A percentile compares a stretch with the other conserved stretches of the same genome.
Evolutionary conservation across 1,140 invertebrate species (phyloP).

Genomic region (Pantala flavescens): DNA sequence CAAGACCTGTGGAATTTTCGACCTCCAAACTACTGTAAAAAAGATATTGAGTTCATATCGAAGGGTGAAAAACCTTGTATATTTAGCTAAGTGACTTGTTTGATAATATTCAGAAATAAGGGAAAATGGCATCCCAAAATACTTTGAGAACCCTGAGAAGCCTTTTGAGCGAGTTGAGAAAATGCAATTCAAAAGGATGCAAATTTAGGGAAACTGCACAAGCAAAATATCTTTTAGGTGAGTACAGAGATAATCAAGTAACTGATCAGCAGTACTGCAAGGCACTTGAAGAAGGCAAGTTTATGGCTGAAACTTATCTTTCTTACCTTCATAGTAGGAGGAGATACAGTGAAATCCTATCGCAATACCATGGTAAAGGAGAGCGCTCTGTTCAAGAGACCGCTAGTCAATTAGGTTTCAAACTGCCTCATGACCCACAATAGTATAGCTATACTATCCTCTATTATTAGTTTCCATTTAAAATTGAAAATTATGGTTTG

Average conservation of each 20-base stretch:
- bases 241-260: constrained; percentile 57
- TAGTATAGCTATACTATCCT: background rate
- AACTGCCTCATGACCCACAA: constrained; percentile 67
- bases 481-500: no score
- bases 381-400: constrained; percentile 64
- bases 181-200: background rate
- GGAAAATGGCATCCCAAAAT: background rate
- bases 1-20: constrained; percentile 31
- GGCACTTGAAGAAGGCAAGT: constrained; percentile 62
- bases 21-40: background rate
- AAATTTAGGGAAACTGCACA: background rate
- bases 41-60: constrained; percentile 21
- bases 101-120: background rate
- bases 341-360: constrained; percentile 54
- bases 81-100: background rate
- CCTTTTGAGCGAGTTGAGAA: background rate
- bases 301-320: constrained; percentile 57
- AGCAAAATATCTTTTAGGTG: constrained; percentile 45
- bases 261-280: constrained; percentile 72
- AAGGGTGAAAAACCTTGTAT: constrained; percentile 24
- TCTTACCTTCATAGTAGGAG: constrained; percentile 59
- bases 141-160: background rate
- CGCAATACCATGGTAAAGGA: constrained; percentile 60
- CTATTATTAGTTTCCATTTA: no score
- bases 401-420: constrained; percentile 72